These are phyloP conservation scores for Pseudococcus jackbeardsleyi DNA, from an alignment of 2,888 invertebrate genomes.

Conservation along the genomic window DNA sequence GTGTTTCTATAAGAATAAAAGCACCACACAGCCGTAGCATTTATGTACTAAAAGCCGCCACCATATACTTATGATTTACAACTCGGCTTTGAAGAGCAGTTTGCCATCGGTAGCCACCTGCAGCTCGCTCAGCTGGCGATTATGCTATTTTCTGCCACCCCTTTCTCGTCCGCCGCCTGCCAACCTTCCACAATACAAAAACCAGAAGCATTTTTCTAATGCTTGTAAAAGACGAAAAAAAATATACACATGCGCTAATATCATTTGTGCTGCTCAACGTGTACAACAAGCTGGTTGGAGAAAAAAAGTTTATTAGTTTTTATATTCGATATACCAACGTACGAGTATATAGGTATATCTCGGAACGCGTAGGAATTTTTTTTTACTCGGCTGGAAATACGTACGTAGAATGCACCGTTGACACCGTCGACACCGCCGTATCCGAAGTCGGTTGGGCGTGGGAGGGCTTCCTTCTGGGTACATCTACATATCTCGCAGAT, in stretches of 20 bases:
- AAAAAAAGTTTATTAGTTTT: conserved; percentile 34
- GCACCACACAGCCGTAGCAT: conserved; percentile 8
- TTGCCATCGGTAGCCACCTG: conserved; percentile 63
- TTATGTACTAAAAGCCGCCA: conserved; percentile 48
- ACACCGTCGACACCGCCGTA: not conserved
- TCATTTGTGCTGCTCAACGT: conserved; percentile 24
- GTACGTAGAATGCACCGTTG: not conserved
- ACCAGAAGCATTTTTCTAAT: conserved; percentile 64
- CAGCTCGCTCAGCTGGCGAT: conserved; percentile 64
- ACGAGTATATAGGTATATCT: too few relatives aligned
- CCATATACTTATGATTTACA: conserved; percentile 63
- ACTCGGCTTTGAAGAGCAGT: conserved; percentile 61
- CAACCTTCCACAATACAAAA: conserved; percentile 37
- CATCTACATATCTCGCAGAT: not conserved
- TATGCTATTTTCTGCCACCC: conserved; percentile 57
- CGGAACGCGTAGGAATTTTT: not conserved
- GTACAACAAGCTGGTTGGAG: not conserved
- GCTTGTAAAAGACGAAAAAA: conserved; percentile 36
- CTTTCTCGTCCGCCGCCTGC: not conserved
- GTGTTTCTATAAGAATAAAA: conserved; percentile 60
- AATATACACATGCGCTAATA: conserved; percentile 34
- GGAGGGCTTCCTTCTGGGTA: conserved; percentile 9
- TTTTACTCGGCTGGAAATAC: not conserved
- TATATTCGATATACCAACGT: not conserved
- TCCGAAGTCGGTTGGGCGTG: not conserved